Percentiles rank a stretch among this genome's conserved stretches.
phyloP scores from a whole-genome alignment of 2,888 invertebrate species.

The Rhamphomyia laevipes region DNA sequence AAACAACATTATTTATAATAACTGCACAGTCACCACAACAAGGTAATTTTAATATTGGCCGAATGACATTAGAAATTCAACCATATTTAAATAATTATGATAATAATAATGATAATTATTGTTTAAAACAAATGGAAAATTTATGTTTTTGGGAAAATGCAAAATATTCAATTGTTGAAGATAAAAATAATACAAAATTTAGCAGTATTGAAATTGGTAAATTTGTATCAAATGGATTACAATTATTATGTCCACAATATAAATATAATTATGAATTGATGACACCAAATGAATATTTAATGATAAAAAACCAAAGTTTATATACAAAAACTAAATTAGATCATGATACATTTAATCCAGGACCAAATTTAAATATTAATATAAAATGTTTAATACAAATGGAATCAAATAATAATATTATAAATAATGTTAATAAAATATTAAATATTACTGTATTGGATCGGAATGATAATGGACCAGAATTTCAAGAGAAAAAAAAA shows the following conservation, averaged over 20 bases:
- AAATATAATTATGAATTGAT: constrained; percentile 39
- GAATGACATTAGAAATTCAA: constrained; percentile 27
- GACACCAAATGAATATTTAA: constrained; percentile 30
- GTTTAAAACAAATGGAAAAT: constrained; percentile 24
- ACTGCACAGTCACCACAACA: constrained; percentile 17
- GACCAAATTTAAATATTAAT: constrained; percentile 27
- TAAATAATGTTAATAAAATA: constrained; percentile 21
- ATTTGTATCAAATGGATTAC: constrained; percentile 35
- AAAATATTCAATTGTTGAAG: constrained; percentile 29
- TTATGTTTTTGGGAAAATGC: constrained; percentile 32
- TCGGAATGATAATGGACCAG: constrained; percentile 89
- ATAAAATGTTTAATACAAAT: constrained; percentile 38
- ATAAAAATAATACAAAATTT: constrained; percentile 16
- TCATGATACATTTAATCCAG: constrained; percentile 37
- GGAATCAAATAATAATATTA: constrained; percentile 10
- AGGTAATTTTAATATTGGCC: constrained; percentile 21
- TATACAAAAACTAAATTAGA: constrained; percentile 37
- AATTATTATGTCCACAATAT: constrained; percentile 40
- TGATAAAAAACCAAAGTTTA: constrained; percentile 32
- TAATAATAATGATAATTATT: constrained; percentile 23
- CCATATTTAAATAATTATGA: constrained; percentile 19
- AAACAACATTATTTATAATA: constrained; percentile 23
- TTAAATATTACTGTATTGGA: constrained; percentile 53
- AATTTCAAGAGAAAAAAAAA: constrained; percentile 41
- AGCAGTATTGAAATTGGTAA: constrained; percentile 32